Conservation (phyloP, 2,113 vertebrate species). For the Phylloscopus trochiloides region DNA sequence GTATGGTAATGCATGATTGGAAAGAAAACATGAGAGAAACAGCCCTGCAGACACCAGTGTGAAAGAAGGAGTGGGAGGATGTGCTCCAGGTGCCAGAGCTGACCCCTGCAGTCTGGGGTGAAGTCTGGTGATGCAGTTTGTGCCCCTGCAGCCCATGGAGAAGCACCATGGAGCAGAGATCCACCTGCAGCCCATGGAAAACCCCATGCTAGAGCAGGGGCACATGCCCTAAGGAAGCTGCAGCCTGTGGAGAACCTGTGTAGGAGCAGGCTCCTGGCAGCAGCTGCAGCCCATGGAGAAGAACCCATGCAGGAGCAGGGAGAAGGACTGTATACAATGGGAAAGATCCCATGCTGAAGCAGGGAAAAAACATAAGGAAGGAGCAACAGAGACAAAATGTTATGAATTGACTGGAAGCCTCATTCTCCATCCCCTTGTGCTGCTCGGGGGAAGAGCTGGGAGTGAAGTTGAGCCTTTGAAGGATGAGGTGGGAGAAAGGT, state of each 20-base stretch:
- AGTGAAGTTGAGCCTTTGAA: neutral
- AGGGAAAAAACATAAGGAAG: neutral
- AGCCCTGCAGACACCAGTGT: neutral
- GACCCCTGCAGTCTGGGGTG: neutral
- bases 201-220: neutral
- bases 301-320: neutral
- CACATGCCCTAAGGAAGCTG: neutral
- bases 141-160: neutral
- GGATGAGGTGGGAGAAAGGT: neutral
- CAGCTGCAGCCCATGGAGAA: neutral
- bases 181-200: rapidly evolving
- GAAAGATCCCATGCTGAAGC: neutral
- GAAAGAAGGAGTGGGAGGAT: neutral
- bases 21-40: neutral
- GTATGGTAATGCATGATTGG: neutral
- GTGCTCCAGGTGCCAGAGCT: neutral
- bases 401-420: neutral
- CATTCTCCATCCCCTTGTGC: rapidly evolving
- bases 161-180: neutral
- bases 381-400: neutral
- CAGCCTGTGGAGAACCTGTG: neutral
- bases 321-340: neutral
- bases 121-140: neutral
- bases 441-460: neutral
- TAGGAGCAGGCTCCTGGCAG: neutral